Conservation (phyloP, 2,888 invertebrate genomes). For the Adineta ricciae region DNA sequence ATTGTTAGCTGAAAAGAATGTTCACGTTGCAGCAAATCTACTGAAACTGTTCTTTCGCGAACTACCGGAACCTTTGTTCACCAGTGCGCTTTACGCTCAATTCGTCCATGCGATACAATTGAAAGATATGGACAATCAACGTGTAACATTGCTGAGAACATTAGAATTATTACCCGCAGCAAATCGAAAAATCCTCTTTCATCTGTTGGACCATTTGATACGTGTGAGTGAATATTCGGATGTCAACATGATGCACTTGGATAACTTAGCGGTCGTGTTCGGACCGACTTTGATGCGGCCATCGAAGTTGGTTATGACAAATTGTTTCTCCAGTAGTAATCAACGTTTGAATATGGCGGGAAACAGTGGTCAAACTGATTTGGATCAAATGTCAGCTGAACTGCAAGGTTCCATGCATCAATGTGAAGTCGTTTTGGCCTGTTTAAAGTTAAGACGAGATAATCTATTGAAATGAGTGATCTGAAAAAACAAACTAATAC, state of each 20-base stretch:
- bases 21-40: slow-evolving; percentile 14
- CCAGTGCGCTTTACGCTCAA: background rate
- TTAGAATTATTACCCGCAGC: background rate
- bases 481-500: background rate
- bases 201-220: slow-evolving; percentile 12
- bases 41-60: background rate
- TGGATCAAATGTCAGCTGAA: slow-evolving; percentile 9
- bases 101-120: background rate
- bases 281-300: slow-evolving; percentile 67
- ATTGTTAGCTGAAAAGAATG: background rate
- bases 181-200: background rate
- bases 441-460: slow-evolving; percentile 21
- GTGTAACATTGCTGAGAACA: background rate
- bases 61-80: slow-evolving; percentile 7
- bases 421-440: background rate
- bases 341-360: background rate
- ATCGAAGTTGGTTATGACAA: slow-evolving; percentile 51
- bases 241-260: slow-evolving; percentile 80
- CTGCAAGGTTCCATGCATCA: background rate
- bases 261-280: slow-evolving; percentile 83
- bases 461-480: background rate
- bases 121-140: background rate
- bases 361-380: background rate
- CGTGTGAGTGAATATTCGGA: slow-evolving; percentile 69
- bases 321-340: background rate